Evolutionary conservation across 2,797 vertebrate species (phyloP), one percentile per base, ranked within the genome.

Genomic region (Mus spretus): DNA sequence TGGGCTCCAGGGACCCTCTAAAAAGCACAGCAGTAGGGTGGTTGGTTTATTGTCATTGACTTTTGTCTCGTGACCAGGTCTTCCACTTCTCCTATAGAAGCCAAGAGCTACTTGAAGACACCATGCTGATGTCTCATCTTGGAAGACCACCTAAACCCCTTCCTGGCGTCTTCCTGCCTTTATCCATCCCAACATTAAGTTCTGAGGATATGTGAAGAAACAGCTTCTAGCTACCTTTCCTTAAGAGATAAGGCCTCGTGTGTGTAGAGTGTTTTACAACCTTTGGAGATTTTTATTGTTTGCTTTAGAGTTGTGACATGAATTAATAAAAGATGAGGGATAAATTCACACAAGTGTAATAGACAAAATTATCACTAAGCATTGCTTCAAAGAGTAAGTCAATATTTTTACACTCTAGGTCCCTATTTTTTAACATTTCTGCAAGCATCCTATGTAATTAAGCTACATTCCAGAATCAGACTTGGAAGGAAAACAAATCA

Each of bases 21-120:
- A 0, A 0, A 10, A 94, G 50, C 75, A 89, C 77, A 85, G 7
- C 0, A 0, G 50, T 93, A 94, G 95, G 80, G 37, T 85, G 97
- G 98, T 95, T 12, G 15, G 89, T 89, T 44, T 57, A 82, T 63
- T 94, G 70, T 83, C 95, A 84, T 90, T 97, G 95, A 90, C 75
- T 97, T 98, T 96, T 93, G 79, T 96, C 97, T 98, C 96, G 97
- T 94, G 92, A 74, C 77, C 24, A 80, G 5, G 50, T 92, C 93
- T 98, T 98, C 97, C 93, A 83, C 97, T 96, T 93, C 96, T 98
- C 96, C 95, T 95, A 96, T 97, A 95, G 70, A 97, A 95, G 94
- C 77, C 72, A 55, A 97, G 91, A 82, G 79, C 59, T 94, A 91
- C 77, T 92, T 94, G 90, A 97, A 97, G 91, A 34, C 53, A 95